Conservation (phyloP, 2,113 vertebrate genomes). For the Meriones unguiculatus region DNA sequence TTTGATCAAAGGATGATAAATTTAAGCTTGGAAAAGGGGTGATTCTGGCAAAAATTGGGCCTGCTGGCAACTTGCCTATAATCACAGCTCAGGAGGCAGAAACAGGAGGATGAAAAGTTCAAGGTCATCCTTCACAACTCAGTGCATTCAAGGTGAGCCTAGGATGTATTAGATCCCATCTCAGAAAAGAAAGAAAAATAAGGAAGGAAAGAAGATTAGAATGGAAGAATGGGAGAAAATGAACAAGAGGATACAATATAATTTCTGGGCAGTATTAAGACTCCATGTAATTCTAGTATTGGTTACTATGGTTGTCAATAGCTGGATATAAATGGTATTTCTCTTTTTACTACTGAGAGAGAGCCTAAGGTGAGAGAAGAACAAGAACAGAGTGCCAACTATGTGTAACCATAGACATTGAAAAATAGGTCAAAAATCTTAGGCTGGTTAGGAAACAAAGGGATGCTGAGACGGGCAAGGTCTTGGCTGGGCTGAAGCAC, state of each 20-base stretch:
- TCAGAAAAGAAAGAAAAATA: not conserved
- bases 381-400: not conserved
- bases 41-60: slow-evolving; percentile 29
- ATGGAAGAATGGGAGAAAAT: not conserved
- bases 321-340: not conserved
- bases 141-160: not conserved
- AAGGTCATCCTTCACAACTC: not conserved
- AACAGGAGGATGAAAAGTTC: not conserved
- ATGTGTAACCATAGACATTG: not conserved
- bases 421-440: not conserved
- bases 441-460: not conserved
- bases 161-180: not conserved
- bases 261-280: not conserved
- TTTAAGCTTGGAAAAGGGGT: slow-evolving; percentile 50
- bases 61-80: not conserved
- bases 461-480: not conserved
- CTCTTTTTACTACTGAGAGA: not conserved
- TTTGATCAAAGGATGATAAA: slow-evolving; percentile 70
- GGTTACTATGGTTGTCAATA: not conserved
- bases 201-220: not conserved
- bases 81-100: not conserved
- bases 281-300: not conserved
- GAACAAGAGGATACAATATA: not conserved
- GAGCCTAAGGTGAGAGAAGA: not conserved
- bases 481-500: not conserved